A percentile compares a stretch with the other conserved stretches of the same genome.
These are phyloP conservation scores for Dendrocincla fuliginosa DNA, from an alignment of 2,797 vertebrate species.

Conservation along the genomic window DNA sequence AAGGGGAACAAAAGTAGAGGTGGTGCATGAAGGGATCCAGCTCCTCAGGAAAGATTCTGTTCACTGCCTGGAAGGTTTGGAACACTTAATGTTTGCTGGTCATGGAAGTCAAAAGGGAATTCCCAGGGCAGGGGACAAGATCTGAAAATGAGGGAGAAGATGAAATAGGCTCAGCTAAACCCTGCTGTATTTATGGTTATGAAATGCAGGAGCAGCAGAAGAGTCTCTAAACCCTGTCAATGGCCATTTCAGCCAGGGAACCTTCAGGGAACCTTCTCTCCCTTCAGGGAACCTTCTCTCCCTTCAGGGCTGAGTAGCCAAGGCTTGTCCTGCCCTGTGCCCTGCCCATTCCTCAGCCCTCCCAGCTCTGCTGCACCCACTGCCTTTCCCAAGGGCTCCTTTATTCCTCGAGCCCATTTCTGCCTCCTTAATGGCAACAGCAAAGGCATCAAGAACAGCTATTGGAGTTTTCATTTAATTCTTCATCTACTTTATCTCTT, in stretches of 20 bases:
- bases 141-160: neutral
- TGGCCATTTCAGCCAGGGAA: neutral
- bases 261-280: neutral
- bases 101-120: neutral
- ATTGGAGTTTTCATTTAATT: neutral
- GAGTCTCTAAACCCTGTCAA: neutral
- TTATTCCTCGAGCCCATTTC: neutral
- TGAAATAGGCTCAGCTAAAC: neutral
- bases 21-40: fast-evolving
- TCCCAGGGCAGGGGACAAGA: neutral
- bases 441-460: neutral
- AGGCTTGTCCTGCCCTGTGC: neutral
- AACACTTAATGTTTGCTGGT: neutral
- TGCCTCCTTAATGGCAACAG: neutral
- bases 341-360: neutral
- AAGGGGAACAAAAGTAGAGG: neutral
- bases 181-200: neutral
- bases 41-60: neutral
- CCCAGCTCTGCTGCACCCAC: neutral
- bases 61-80: neutral
- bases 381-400: neutral
- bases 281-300: neutral
- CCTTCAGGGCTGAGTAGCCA: neutral
- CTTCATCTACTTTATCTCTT: neutral
- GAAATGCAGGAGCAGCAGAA: neutral